Percentiles rank a stretch among this genome's conserved stretches.
These are phyloP conservation scores for Leptodactylus fuscus DNA, from an alignment of 2,113 vertebrate species.

Conservation along the genomic window DNA sequence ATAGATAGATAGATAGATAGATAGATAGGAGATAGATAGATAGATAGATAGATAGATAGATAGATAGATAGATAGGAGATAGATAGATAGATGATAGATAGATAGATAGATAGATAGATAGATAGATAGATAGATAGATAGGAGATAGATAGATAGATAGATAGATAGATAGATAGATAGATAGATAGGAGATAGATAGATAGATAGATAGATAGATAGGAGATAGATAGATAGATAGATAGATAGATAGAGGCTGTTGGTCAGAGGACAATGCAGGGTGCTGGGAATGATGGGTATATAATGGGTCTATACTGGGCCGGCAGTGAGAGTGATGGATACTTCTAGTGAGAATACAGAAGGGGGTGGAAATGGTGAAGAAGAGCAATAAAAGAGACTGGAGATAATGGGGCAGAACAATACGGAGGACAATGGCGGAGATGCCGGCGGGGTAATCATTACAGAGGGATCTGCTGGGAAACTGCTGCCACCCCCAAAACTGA, in stretches of 20 bases:
- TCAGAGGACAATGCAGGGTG: not conserved
- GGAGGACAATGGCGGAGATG: constrained; percentile 21
- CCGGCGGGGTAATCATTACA: not conserved
- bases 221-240: constrained; percentile 12
- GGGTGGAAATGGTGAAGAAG: not conserved
- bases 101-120: not conserved
- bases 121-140: not conserved
- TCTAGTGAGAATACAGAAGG: not conserved
- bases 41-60: not conserved
- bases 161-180: not conserved
- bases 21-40: too few species aligned
- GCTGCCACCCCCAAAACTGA: too few species aligned
- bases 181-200: not conserved
- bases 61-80: not conserved
- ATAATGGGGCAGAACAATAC: constrained; percentile 42
- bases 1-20: too few species aligned
- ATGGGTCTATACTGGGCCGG: not conserved
- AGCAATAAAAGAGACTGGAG: not conserved
- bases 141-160: not conserved
- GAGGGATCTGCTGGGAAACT: constrained; percentile 23
- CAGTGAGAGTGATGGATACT: constrained; percentile 15
- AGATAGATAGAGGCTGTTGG: constrained; percentile 1
- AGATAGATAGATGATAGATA: not conserved
- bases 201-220: constrained; percentile 1
- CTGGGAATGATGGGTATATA: not conserved